Evolutionary conservation across 2,888 invertebrate genomes (phyloP), one percentile per base, ranked within the genome.

Genomic region (Conomelus anceps): DNA sequence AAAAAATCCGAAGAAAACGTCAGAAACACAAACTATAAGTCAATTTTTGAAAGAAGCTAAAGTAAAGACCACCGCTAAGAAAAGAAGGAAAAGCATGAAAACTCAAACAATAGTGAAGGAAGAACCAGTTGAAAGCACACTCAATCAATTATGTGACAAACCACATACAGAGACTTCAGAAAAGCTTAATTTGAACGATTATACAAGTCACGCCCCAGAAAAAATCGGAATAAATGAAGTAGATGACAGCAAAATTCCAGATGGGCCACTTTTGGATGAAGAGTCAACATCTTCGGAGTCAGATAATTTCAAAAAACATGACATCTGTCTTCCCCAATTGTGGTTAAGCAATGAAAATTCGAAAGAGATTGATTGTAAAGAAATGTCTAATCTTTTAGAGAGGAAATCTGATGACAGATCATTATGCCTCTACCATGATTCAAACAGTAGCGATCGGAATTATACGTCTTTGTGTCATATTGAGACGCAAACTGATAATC

Each of bases 401-500:
- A 63, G 63, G n/a, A 63, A 63, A n/a, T n/a, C 63, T 63, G 63
- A 63, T n/a, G 63, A 63, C 63, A 7, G 63, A 13, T 63, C 63
- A n/a, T 63, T 63, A n/a, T 7, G 63, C 63, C 63, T 63, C 63
- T 63, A 63, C 63, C 63, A 63, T 1, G 63, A 63, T n/a, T 63
- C 63, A 3, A 63, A 63, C 63, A 63, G 63, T n/a, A n/a, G 63
- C 63, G 63, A 63, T 63, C 63, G 63, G 7, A 63, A 63, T n/a
- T 63, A 63, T n/a, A 63, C 63, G n/a, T 26, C 24, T 6, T 26
- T 29, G 23, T 86, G 86, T n/a, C 86, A 86, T 86, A 86, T 86
- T 86, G 86, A 86, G 24, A 86, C 86, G 24, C 86, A 86, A 24
- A 86, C 86, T 26, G 86, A 86, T 26, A 86, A 86, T n/a, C 26